phyloP scores from a whole-genome alignment of 2,113 vertebrate species.

The Siniperca chuatsi region DNA sequence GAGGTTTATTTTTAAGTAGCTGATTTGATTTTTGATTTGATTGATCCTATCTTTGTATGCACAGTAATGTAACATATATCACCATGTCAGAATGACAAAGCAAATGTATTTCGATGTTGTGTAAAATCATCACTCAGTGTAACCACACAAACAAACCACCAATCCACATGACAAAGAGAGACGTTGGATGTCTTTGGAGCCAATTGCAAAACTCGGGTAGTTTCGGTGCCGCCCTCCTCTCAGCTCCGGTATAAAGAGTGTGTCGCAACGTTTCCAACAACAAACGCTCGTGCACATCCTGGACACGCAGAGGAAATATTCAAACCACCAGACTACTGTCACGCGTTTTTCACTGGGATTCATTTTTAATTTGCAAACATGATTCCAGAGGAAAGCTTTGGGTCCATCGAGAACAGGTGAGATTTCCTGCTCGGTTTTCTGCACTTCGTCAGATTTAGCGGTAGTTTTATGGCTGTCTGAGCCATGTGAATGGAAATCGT shows the following conservation, averaged over 20 bases:
- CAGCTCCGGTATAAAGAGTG: slow-evolving; percentile 51
- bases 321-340: background rate
- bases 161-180: slow-evolving; percentile 8
- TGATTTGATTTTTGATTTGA: too few relatives aligned
- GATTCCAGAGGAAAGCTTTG: slow-evolving; percentile 65
- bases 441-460: background rate
- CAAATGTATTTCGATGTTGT: background rate
- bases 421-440: background rate
- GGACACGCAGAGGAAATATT: background rate
- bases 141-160: slow-evolving; percentile 28
- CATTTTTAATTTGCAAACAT: slow-evolving; percentile 31
- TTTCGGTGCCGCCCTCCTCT: slow-evolving; percentile 70
- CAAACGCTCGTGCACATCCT: slow-evolving; percentile 6
- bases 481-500: slow-evolving; percentile 33
- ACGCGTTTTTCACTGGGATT: slow-evolving; percentile 8
- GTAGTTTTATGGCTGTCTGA: background rate
- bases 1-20: background rate
- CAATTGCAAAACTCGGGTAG: slow-evolving; percentile 39
- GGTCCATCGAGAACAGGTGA: slow-evolving; percentile 70
- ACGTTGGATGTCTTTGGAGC: slow-evolving; percentile 9
- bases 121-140: background rate
- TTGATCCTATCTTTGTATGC: background rate
- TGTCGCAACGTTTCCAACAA: slow-evolving; percentile 49
- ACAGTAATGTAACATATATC: too few relatives aligned
- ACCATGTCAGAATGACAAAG: slow-evolving; percentile 19